Conservation (phyloP, 1,140 invertebrate genomes). For the Acromyrmex charruanus region DNA sequence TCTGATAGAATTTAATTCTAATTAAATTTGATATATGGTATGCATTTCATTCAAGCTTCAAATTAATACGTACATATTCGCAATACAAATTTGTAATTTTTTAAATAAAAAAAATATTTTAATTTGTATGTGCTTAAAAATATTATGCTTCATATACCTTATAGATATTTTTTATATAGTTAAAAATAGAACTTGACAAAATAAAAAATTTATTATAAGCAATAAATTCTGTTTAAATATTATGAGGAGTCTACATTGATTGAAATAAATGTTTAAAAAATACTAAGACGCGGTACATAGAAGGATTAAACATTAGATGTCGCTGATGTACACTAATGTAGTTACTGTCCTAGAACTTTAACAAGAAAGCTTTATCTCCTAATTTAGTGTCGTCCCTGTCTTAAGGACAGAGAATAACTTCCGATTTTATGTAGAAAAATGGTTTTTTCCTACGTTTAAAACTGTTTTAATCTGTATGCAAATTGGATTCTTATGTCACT, state of each 20-base stretch:
- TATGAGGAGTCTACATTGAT: not conserved
- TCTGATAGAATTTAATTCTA: not conserved
- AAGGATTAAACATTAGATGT: not conserved
- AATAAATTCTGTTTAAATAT: not conserved
- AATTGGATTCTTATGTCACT: slow-evolving; percentile 44
- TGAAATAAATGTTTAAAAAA: not conserved
- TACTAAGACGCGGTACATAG: not conserved
- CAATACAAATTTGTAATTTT: not conserved
- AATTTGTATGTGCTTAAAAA: not conserved
- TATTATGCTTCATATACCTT: not conserved
- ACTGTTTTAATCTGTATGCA: slow-evolving; percentile 37
- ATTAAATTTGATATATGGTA: not conserved
- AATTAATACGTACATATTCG: too few relatives aligned
- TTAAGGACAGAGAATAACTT: slow-evolving; percentile 23
- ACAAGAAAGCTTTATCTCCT: slow-evolving; percentile 31
- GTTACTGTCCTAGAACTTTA: slow-evolving; percentile 28
- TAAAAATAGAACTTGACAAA: not conserved
- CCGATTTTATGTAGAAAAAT: slow-evolving; percentile 22
- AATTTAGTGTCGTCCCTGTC: slow-evolving; percentile 31
- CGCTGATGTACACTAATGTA: not conserved
- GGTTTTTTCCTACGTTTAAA: not conserved
- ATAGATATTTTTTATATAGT: not conserved
- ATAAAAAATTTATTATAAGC: not conserved
- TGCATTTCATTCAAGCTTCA: not conserved
- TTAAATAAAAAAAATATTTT: too few relatives aligned